Percentiles rank a stretch among this genome's conserved stretches.
Evolutionary conservation across 2,797 vertebrate genomes (phyloP).

Genomic region (Echiichthys vipera): DNA sequence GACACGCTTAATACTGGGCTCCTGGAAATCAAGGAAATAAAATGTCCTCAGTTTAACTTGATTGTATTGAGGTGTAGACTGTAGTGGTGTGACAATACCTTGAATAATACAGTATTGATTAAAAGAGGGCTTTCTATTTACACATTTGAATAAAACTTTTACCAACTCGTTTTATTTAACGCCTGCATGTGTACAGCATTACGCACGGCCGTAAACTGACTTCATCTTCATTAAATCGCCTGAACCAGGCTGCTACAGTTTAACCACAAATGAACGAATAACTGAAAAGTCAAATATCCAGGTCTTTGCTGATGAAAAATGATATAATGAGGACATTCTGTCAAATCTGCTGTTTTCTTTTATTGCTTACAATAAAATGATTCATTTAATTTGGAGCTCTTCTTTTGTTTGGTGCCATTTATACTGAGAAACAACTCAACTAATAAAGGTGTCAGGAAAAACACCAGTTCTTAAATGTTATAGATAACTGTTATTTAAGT

Average conservation of each 20-base stretch:
- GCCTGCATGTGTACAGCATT: no score
- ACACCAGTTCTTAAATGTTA: neutral
- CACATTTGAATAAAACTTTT: neutral
- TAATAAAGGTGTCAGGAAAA: neutral
- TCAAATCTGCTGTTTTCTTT: neutral
- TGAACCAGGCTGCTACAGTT: no score
- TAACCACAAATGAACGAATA: no score
- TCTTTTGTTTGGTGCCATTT: neutral
- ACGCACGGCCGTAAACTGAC: no score
- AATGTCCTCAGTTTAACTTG: neutral
- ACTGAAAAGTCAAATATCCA: no score
- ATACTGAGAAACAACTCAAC: neutral
- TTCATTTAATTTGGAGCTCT: neutral
- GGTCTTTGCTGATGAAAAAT: no score
- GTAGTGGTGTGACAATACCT: neutral
- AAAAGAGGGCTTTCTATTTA: neutral
- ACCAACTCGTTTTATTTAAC: neutral
- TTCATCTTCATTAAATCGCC: no score
- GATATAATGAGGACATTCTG: no score
- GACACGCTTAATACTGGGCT: constrained; percentile 95
- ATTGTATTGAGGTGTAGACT: neutral
- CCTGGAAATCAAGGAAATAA: constrained; percentile 78
- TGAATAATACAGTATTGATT: neutral
- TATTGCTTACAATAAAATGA: neutral
- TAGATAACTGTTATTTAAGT: neutral